A percentile compares a stretch with the other conserved stretches of the same genome.
Conservation (phyloP, 2,113 vertebrate species). For the Microcebus murinus region DNA sequence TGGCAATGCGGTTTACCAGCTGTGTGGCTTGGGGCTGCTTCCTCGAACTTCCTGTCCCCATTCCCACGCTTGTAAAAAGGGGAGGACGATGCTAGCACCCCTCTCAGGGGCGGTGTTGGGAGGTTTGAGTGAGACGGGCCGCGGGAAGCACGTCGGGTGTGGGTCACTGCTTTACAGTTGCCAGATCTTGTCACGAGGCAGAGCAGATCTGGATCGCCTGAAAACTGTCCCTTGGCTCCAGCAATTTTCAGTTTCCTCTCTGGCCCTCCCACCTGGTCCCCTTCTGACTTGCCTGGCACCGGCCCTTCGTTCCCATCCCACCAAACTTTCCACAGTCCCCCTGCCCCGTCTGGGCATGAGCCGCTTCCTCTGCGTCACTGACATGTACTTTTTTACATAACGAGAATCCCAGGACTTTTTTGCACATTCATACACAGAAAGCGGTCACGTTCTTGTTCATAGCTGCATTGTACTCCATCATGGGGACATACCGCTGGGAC, state of each 20-base stretch:
- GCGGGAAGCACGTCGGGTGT: accelerated
- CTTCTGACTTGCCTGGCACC: background rate
- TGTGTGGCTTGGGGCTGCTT: background rate
- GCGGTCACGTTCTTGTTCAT: background rate
- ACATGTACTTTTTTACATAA: constrained; percentile 41
- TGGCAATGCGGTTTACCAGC: background rate
- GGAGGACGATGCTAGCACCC: background rate
- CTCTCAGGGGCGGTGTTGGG: background rate
- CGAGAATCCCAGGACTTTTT: constrained; percentile 53
- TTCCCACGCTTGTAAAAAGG: background rate
- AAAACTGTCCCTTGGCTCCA: background rate
- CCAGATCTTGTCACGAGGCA: background rate
- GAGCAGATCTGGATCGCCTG: background rate
- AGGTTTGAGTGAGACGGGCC: background rate
- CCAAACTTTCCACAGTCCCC: background rate
- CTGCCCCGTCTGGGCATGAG: background rate
- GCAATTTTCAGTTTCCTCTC: constrained; percentile 24
- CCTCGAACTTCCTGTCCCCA: background rate
- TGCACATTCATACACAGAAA: constrained; percentile 37
- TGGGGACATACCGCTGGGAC: background rate
- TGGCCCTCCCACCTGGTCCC: background rate
- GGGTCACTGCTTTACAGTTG: background rate
- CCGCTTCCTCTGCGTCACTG: background rate
- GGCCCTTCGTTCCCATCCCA: background rate
- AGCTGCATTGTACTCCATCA: background rate